A percentile compares a stretch with the other conserved stretches of the same genome.
Conservation (phyloP, 2,113 vertebrate species). For the Gadus chalcogrammus region DNA sequence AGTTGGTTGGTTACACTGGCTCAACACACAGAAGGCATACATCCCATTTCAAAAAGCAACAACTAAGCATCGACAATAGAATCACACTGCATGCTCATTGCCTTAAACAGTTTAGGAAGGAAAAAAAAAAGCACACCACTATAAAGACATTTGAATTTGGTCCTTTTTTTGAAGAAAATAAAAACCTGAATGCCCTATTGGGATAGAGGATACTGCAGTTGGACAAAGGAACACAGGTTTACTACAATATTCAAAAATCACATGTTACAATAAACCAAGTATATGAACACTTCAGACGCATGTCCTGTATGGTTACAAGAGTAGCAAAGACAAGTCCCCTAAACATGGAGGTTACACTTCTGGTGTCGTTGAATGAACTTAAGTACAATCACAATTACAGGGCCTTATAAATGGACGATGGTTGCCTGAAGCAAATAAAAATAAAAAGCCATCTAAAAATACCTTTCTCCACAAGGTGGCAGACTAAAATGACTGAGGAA, state of each 20-base stretch:
- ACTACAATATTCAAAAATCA: no score
- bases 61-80: neutral
- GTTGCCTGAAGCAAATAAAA: no score
- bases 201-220: neutral
- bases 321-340: no score
- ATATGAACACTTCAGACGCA: no score
- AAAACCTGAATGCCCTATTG: neutral
- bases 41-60: neutral
- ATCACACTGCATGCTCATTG: neutral
- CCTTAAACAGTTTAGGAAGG: neutral
- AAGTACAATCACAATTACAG: no score
- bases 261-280: no score
- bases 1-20: neutral
- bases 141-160: conserved; percentile 23
- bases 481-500: neutral
- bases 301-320: no score
- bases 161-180: neutral
- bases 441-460: no score
- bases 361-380: no score
- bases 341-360: no score
- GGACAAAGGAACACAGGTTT: no score
- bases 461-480: neutral
- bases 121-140: conserved; percentile 16
- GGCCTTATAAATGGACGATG: no score
- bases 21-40: neutral